These are phyloP conservation scores for Hystrix brachyura DNA, from an alignment of 2,113 vertebrate species.

Conservation along the genomic window DNA sequence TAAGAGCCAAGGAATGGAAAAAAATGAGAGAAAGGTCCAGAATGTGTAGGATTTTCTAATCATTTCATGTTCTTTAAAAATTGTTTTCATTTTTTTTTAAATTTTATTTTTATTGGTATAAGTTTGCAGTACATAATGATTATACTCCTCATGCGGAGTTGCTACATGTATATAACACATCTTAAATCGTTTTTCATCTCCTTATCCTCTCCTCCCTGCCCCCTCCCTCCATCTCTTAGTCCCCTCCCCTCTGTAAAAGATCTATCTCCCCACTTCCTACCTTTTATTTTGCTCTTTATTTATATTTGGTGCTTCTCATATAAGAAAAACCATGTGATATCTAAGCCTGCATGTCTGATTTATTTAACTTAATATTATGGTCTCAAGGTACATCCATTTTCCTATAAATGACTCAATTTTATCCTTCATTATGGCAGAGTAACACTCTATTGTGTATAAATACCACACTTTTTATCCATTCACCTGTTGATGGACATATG, in stretches of 20 bases:
- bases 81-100: slow-evolving; percentile 35
- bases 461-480: not conserved
- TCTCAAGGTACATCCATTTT: not conserved
- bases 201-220: not conserved
- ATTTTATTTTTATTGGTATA: not conserved
- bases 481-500: not conserved
- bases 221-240: not conserved
- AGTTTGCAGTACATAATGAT: not conserved
- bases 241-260: not conserved
- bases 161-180: not conserved
- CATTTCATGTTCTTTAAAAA: slow-evolving; percentile 22
- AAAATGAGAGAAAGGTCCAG: slow-evolving; percentile 27
- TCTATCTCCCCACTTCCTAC: not conserved
- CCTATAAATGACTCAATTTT: not conserved
- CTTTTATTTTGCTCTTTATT: not conserved
- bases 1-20: slow-evolving; percentile 1
- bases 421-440: not conserved
- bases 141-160: not conserved
- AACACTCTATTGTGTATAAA: not conserved
- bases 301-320: not conserved
- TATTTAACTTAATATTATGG: not conserved
- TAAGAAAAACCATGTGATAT: not conserved
- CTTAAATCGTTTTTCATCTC: not conserved
- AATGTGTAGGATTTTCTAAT: slow-evolving; percentile 33
- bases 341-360: not conserved